Evolutionary conservation across 2,113 vertebrate species (phyloP).

Genomic region (Zosterops lateralis): DNA sequence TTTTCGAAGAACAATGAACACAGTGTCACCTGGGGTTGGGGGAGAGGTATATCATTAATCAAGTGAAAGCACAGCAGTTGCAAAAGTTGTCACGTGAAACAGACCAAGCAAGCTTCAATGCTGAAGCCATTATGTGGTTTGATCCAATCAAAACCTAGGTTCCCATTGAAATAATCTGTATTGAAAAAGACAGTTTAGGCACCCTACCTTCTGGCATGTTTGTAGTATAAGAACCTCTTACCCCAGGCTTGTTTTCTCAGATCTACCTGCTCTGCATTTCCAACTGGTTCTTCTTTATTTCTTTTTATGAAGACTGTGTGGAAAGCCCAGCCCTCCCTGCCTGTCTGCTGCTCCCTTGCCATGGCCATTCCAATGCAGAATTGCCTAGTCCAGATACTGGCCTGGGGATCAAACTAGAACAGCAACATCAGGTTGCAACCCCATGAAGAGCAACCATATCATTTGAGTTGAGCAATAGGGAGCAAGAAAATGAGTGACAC

Average conservation of each 20-base stretch:
- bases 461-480: neutral
- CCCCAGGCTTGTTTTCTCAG: neutral
- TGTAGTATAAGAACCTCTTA: neutral
- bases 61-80: neutral
- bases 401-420: neutral
- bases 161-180: neutral
- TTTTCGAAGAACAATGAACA: slow-evolving; percentile 7
- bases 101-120: neutral
- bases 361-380: neutral
- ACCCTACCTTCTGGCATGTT: neutral
- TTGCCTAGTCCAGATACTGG: neutral
- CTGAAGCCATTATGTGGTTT: neutral
- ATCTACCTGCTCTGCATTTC: neutral
- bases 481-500: neutral
- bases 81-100: neutral
- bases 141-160: neutral
- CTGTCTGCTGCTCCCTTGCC: rapidly evolving
- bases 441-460: rapidly evolving
- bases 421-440: neutral
- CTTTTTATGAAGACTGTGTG: neutral
- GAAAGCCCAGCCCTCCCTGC: neutral
- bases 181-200: neutral
- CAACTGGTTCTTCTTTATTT: neutral
- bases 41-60: neutral
- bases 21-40: neutral